phyloP scores from a whole-genome alignment of 2,888 invertebrate species.

The Zele albiditarsus region DNA sequence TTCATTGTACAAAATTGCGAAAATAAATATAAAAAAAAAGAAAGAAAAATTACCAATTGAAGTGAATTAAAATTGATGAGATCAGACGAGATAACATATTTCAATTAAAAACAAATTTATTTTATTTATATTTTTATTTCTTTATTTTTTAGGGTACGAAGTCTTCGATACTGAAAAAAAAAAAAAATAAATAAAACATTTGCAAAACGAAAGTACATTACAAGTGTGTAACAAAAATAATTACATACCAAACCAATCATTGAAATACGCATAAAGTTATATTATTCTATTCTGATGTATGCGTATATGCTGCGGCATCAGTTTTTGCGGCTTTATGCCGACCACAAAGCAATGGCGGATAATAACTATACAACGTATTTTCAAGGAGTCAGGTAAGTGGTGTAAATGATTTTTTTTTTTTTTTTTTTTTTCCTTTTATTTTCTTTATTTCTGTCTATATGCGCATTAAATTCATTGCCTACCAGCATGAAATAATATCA shows the following conservation, averaged over 20 bases:
- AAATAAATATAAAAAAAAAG: background rate
- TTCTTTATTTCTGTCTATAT: background rate
- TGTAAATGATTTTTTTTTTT: slow-evolving; percentile 32
- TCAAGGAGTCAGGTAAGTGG: slow-evolving; percentile 40
- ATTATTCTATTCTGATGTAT: slow-evolving; percentile 20
- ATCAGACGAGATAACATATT: too few relatives aligned
- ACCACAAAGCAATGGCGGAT: slow-evolving; percentile 43
- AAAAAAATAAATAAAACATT: background rate
- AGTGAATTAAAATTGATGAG: background rate
- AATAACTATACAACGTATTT: slow-evolving; percentile 37
- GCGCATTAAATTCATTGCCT: background rate
- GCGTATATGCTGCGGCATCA: slow-evolving; percentile 12
- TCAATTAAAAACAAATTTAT: too few relatives aligned
- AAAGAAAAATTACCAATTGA: background rate
- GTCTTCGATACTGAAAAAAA: background rate
- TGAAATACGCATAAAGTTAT: slow-evolving; percentile 21
- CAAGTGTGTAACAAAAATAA: slow-evolving; percentile 5
- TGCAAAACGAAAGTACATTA: background rate
- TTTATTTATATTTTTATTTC: background rate
- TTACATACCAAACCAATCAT: slow-evolving; percentile 14
- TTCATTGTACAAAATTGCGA: background rate
- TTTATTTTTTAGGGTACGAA: background rate
- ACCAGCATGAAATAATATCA: background rate
- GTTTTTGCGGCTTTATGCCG: slow-evolving; percentile 37
- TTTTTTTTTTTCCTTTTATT: background rate